Evolutionary conservation across 2,888 invertebrate genomes (phyloP).

Genomic region (Amphipyra tragopoginis): DNA sequence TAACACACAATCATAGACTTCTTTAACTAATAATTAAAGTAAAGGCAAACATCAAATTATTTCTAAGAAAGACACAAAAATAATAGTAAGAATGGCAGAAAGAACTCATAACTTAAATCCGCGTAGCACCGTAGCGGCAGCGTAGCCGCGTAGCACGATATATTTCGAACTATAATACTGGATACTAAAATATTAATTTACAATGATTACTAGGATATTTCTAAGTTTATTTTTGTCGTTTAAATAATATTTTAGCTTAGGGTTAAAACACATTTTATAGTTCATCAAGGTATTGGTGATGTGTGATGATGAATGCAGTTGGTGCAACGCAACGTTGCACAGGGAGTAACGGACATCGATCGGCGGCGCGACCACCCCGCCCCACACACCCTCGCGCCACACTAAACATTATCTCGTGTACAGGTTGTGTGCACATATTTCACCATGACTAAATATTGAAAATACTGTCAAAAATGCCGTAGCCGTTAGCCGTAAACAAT

Average conservation of each 20-base stretch:
- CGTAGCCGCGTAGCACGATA: constrained; percentile 52
- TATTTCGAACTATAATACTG: neutral
- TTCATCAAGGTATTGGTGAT: constrained; percentile 42
- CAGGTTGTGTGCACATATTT: constrained; percentile 61
- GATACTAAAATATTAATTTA: neutral
- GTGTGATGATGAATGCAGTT: constrained; percentile 71
- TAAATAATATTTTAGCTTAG: neutral
- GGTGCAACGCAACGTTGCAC: constrained; percentile 77
- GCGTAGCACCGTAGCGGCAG: constrained; percentile 57
- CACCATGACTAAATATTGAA: constrained; percentile 23
- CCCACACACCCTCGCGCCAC: constrained; percentile 57
- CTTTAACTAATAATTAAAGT: neutral
- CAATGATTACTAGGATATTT: neutral
- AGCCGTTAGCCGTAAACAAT: no score
- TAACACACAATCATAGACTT: neutral
- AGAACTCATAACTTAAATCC: constrained; percentile 12
- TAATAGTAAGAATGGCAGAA: neutral
- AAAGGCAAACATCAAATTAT: no score
- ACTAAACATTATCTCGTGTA: constrained; percentile 77
- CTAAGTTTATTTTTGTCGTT: neutral
- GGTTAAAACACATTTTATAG: neutral
- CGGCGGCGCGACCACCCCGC: constrained; percentile 62
- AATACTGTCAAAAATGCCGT: neutral
- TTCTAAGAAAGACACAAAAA: neutral
- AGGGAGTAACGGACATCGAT: constrained; percentile 84